phyloP scores from a whole-genome alignment of 2,888 invertebrate genomes.

The Dryadula phaetusa region DNA sequence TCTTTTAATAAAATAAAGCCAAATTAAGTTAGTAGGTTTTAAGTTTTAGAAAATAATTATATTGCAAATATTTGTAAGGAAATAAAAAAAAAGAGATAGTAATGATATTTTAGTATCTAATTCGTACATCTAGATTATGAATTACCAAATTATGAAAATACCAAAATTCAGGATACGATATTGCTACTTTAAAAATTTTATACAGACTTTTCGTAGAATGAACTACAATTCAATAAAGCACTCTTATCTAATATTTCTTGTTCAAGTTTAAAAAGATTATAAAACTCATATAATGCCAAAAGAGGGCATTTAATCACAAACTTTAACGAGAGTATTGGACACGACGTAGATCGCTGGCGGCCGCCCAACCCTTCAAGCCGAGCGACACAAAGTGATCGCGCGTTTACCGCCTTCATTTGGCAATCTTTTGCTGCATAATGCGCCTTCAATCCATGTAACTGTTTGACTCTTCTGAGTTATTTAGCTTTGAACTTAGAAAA shows the following conservation, averaged over 20 bases:
- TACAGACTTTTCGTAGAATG: neutral
- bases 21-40: too few species aligned
- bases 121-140: too few species aligned
- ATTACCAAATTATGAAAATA: too few species aligned
- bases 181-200: neutral
- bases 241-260: slow-evolving; percentile 5
- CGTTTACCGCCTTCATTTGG: slow-evolving; percentile 71
- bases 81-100: too few species aligned
- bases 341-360: slow-evolving; percentile 54
- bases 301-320: slow-evolving; percentile 30
- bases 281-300: slow-evolving; percentile 10
- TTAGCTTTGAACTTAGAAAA: slow-evolving; percentile 30
- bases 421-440: slow-evolving; percentile 71
- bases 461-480: slow-evolving; percentile 48
- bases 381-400: slow-evolving; percentile 62
- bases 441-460: slow-evolving; percentile 62
- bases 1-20: too few species aligned
- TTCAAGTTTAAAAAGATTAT: slow-evolving; percentile 16
- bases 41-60: too few species aligned
- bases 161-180: neutral
- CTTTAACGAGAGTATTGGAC: slow-evolving; percentile 38
- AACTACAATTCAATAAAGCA: slow-evolving; percentile 6
- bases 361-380: slow-evolving; percentile 60
- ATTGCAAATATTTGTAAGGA: too few species aligned
- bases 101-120: too few species aligned